Conservation (phyloP, 2,113 vertebrate species). For the Clinocottus analis region DNA sequence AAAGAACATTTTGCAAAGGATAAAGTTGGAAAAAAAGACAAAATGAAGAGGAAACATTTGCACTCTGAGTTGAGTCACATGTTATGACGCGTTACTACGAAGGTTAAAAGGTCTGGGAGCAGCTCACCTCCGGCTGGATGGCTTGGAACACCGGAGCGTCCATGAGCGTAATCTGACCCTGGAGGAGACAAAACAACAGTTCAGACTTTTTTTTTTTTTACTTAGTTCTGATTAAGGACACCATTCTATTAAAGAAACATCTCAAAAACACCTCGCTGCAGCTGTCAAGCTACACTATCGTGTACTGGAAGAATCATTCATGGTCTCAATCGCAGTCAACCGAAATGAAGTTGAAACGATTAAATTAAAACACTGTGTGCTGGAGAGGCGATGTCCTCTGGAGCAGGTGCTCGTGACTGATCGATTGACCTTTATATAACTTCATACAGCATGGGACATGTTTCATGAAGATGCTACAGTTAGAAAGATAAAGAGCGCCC, state of each 20-base stretch:
- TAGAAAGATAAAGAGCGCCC: slow-evolving; percentile 40
- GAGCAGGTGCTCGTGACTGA: not conserved
- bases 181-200: slow-evolving; percentile 60
- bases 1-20: too few species aligned
- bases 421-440: not conserved
- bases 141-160: slow-evolving; percentile 98
- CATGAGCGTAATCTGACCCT: slow-evolving; percentile 99
- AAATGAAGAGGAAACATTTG: too few species aligned
- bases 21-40: too few species aligned
- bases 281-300: not conserved
- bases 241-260: not conserved
- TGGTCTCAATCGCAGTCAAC: not conserved
- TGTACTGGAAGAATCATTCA: not conserved
- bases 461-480: not conserved
- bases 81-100: too few species aligned
- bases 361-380: not conserved
- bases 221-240: not conserved
- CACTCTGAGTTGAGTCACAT: too few species aligned
- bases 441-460: not conserved
- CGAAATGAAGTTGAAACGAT: not conserved
- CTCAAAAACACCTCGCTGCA: not conserved
- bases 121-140: slow-evolving; percentile 96
- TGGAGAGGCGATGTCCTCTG: not conserved
- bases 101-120: not conserved
- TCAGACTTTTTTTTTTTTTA: not conserved